Evolutionary conservation across 2,888 invertebrate genomes (phyloP).

Genomic region (Zhuqinia jingwanae): DNA sequence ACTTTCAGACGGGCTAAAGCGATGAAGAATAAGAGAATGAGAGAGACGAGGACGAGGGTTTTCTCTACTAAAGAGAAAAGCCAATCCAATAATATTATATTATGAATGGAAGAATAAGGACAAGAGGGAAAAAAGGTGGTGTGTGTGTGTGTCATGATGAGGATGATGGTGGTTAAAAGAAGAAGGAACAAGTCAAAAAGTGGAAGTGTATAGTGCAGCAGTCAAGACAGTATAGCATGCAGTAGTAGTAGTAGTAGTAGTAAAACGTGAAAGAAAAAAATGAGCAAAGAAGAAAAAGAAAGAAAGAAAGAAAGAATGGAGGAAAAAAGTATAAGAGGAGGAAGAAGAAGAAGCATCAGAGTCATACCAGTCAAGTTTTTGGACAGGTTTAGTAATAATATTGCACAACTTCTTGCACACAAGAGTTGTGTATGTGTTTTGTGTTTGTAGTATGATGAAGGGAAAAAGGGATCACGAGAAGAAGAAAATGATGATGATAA

Average conservation of each 20-base stretch:
- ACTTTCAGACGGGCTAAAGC: constrained; percentile 19
- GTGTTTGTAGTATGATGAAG: too few relatives aligned
- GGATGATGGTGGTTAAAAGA: constrained; percentile 1
- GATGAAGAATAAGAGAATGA: too few relatives aligned
- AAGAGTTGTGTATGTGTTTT: constrained; percentile 43
- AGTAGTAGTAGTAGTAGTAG: too few relatives aligned
- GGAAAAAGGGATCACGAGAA: constrained; percentile 47
- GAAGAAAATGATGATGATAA: constrained; percentile 68
- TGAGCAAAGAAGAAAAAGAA: constrained; percentile 57
- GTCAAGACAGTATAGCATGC: too few relatives aligned
- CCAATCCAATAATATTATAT: constrained; percentile 16
- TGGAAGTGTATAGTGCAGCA: constrained; percentile 11
- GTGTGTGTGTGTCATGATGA: constrained; percentile 45
- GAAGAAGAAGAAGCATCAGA: constrained; percentile 26
- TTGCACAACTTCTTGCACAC: constrained; percentile 65
- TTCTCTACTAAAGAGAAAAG: constrained; percentile 24
- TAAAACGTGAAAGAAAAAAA: too few relatives aligned
- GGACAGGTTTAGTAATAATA: constrained; percentile 77
- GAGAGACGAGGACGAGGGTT: not conserved
- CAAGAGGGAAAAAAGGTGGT: constrained; percentile 82
- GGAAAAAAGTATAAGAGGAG: not conserved
- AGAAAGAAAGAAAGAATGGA: constrained; percentile 62
- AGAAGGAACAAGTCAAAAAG: constrained; percentile 38
- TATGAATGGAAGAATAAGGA: constrained; percentile 15
- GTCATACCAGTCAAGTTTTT: constrained; percentile 69